Base-by-base conservation (phyloP, 2,888 invertebrate species). In the Cantharis flavilabris region DNA sequence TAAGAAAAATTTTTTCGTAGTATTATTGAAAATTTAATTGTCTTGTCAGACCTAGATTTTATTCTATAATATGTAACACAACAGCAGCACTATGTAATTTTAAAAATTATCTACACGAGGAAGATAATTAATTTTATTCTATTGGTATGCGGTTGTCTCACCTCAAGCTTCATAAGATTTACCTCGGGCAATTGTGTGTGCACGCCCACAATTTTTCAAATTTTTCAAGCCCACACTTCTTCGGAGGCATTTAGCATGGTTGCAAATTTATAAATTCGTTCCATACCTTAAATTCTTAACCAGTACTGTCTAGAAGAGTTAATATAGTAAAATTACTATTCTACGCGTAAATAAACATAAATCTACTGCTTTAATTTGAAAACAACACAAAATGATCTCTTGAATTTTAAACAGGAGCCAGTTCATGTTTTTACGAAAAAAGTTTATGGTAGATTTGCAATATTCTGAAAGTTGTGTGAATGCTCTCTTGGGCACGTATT, bases 201-300 rank as follows among this genome's bases (percentile, higher is more conserved):
- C 72, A 73, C 72, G 49, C 72, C 72, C 16, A 73, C 72, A 33
- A 73, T 49, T 65, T 49, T 72, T 33, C 10, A 69, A 67, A 73
- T 69, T 73, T 72, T 9, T 62, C 72, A 69, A 65, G 23, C 72
- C 72, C 30, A 69, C 72, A 69, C 33, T 16, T 65, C n/a, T 49
- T 49, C n/a, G 49, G 49, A 49, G n/a, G 49, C 49, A 49, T 49
- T n/a, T 49, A 49, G 13, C 49, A 49, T 49, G 49, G 49, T 49
- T 49, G 49, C 49, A 49, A 49, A 49, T 49, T 49, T 49, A n/a
- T n/a, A 49, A 49, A 49, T 49, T 49, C n/a, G 49, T 49, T 49
- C n/a, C 49, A 49, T n/a, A 49, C 49, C n/a, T 49, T 49, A n/a
- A 49, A 49, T 49, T 49, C 49, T 7, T 49, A 49, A 49, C 49